A percentile compares a stretch with the other conserved stretches of the same genome.
Evolutionary conservation across 1,140 invertebrate species (phyloP).

Genomic region (Drosophila chauvacae): DNA sequence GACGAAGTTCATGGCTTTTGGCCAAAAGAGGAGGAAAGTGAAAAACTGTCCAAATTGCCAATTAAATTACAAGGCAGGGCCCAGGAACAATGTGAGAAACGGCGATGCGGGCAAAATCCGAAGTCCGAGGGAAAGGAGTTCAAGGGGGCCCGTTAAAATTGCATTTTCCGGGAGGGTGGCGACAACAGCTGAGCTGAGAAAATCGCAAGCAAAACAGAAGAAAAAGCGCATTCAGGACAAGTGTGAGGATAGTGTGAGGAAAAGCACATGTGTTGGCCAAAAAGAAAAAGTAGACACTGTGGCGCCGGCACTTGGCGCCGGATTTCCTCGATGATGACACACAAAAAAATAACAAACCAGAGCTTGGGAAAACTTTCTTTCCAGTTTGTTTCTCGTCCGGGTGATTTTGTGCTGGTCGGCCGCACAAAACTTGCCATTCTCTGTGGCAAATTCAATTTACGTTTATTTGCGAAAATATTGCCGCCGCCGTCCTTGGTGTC

Average conservation of each 20-base stretch:
- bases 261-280: conserved; percentile 36
- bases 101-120: conserved; percentile 25
- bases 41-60: conserved; percentile 72
- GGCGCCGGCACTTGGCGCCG: conserved; percentile 61
- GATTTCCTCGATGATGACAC: conserved; percentile 45
- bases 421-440: conserved; percentile 32
- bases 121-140: conserved; percentile 40
- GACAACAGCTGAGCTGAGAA: conserved; percentile 61
- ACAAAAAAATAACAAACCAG: conserved; percentile 29
- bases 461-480: conserved; percentile 62
- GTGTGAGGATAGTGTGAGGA: not conserved
- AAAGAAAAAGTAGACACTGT: conserved; percentile 45
- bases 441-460: conserved; percentile 67
- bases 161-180: conserved; percentile 39
- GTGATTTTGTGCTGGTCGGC: conserved; percentile 34
- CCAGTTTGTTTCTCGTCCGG: conserved; percentile 35
- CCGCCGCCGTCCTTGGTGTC: conserved; percentile 26
- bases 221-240: conserved; percentile 38
- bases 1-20: conserved; percentile 48
- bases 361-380: conserved; percentile 44
- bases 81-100: conserved; percentile 28
- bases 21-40: conserved; percentile 58
- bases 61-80: conserved; percentile 62
- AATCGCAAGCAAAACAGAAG: conserved; percentile 68
- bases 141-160: conserved; percentile 41